phyloP scores from a whole-genome alignment of 30 jellyfish, hydroid and myxozoan genomes.

The Hydra vulgaris region DNA sequence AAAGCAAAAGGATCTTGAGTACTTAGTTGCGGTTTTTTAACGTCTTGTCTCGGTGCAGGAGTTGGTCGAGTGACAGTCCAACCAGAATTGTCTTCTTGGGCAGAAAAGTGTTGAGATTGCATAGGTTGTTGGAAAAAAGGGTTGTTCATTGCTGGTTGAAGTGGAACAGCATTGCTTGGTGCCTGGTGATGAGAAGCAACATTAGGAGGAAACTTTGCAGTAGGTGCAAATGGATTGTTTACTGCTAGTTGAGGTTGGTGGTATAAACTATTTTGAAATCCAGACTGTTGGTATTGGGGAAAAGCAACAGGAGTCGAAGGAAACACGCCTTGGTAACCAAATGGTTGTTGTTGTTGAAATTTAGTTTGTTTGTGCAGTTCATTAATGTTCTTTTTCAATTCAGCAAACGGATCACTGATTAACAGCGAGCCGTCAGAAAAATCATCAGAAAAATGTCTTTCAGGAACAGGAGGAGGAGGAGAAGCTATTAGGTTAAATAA shows the following conservation, averaged over 20 bases:
- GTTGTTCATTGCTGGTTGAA: background rate
- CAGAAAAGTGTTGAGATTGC: conserved; percentile 6
- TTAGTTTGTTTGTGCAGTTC: conserved; percentile 34
- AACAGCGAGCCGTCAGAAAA: conserved; percentile 2
- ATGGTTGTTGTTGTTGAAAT: conserved; percentile 21
- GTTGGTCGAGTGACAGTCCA: conserved; percentile 36
- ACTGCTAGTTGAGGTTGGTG: background rate
- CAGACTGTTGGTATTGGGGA: conserved; percentile 14
- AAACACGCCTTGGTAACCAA: conserved; percentile 6
- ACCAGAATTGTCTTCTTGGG: conserved; percentile 18
- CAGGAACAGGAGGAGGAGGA: conserved; percentile 10
- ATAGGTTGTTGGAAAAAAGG: conserved; percentile 7
- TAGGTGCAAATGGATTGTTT: conserved; percentile 9
- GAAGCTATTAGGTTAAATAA: background rate
- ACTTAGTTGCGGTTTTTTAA: background rate
- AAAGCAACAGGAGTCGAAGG: background rate
- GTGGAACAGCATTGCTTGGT: background rate
- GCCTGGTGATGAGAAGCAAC: background rate
- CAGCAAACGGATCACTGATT: conserved; percentile 39
- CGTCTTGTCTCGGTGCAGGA: conserved; percentile 21
- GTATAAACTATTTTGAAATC: background rate
- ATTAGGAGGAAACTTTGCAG: conserved; percentile 6
- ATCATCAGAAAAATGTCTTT: background rate
- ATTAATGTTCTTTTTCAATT: conserved; percentile 25
- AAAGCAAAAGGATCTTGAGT: conserved; percentile 32